Conservation (phyloP, 2,113 vertebrate genomes). For the Myxocyprinus asiaticus region DNA sequence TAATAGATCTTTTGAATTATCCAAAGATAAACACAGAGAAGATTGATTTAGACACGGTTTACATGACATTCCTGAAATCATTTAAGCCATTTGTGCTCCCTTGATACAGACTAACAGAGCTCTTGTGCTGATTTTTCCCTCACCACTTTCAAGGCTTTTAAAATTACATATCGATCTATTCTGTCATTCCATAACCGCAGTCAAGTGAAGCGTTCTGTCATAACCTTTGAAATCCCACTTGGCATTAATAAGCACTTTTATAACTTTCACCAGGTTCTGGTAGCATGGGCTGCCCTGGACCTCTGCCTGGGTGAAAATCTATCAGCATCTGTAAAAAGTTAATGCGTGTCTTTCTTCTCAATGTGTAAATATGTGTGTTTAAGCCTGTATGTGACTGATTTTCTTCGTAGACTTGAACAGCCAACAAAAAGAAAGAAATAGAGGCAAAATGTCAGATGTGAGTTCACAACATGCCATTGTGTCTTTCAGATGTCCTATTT, state of each 20-base stretch:
- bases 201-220: not conserved
- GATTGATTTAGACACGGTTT: conserved; percentile 2
- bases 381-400: not conserved
- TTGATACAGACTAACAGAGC: conserved; percentile 13
- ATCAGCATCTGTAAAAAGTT: conserved; percentile 23
- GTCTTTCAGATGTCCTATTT: too few species aligned
- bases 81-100: conserved; percentile 6
- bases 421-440: too few species aligned
- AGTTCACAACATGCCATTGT: too few species aligned
- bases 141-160: not conserved
- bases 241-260: conserved; percentile 6
- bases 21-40: not conserved
- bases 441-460: too few species aligned
- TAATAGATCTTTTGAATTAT: not conserved
- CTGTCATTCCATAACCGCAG: not conserved
- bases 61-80: conserved; percentile 11
- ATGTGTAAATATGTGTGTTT: not conserved
- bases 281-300: not conserved
- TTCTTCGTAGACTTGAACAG: not conserved
- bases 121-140: not conserved
- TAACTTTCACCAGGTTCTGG: conserved; percentile 2
- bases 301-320: not conserved
- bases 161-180: conserved; percentile 14
- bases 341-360: conserved; percentile 1
- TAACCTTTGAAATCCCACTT: conserved; percentile 15